A percentile compares a stretch with the other conserved stretches of the same genome.
These are phyloP conservation scores for Zonotrichia albicollis DNA, from an alignment of 2,797 vertebrate genomes.

Conservation along the genomic window DNA sequence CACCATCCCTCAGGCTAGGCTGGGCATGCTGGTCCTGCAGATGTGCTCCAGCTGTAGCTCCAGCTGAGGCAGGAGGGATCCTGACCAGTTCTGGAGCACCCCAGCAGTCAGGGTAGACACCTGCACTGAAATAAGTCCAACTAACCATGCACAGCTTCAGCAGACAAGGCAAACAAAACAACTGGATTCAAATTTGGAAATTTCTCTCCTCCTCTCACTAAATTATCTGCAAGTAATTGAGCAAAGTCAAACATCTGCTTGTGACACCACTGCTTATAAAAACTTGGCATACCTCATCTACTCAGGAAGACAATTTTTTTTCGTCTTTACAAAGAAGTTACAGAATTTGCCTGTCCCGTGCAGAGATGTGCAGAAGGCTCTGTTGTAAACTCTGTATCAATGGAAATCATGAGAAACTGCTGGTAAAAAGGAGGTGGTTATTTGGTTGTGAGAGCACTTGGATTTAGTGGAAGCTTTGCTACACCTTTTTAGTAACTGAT, in stretches of 20 bases:
- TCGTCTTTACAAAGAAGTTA: neutral
- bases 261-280: neutral
- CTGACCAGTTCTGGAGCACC: neutral
- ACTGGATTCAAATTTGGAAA: neutral
- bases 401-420: neutral
- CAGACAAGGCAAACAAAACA: neutral
- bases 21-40: rapidly evolving
- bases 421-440: neutral
- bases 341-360: neutral
- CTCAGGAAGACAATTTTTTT: neutral
- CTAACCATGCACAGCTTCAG: neutral
- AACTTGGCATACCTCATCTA: neutral
- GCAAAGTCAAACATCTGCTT: neutral
- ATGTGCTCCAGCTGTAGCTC: neutral
- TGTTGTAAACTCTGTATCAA: neutral
- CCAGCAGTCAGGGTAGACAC: rapidly evolving
- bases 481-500: neutral
- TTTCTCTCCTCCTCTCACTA: neutral
- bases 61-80: neutral
- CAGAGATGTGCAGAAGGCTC: neutral
- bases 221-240: neutral
- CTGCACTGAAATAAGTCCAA: neutral
- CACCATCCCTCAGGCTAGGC: neutral
- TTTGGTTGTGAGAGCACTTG: neutral
- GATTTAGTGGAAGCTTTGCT: neutral